Percentiles rank a stretch among this genome's conserved stretches.
These are phyloP conservation scores for Epinotia demarniana DNA, from an alignment of 2,888 invertebrate genomes.

Conservation along the genomic window DNA sequence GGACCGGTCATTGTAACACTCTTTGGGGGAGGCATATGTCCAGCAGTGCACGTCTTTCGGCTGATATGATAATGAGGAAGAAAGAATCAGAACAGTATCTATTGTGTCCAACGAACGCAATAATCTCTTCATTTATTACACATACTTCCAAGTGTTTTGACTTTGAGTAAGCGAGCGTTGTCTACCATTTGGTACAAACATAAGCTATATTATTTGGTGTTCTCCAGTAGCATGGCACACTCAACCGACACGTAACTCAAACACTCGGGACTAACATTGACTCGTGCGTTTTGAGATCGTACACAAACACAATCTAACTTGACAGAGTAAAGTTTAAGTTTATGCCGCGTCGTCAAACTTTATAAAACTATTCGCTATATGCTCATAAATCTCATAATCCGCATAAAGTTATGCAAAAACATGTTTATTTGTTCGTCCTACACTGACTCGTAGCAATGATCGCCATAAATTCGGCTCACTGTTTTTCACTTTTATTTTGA, in stretches of 20 bases:
- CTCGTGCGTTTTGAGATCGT: slow-evolving; percentile 18
- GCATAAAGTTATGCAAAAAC: not conserved
- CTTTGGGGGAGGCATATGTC: no score
- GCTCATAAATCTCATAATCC: not conserved
- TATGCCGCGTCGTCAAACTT: not conserved
- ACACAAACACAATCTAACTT: slow-evolving; percentile 31
- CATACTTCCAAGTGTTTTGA: not conserved
- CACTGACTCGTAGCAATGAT: no score
- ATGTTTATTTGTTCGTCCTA: no score
- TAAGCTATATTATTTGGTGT: slow-evolving; percentile 1
- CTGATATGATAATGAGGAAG: no score
- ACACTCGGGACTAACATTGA: slow-evolving; percentile 11
- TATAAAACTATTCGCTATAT: not conserved
- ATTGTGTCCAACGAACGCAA: not conserved
- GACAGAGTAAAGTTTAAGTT: slow-evolving; percentile 11
- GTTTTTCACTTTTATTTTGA: no score
- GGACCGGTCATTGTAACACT: no score
- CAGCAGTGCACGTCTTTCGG: no score
- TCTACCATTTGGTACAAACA: slow-evolving; percentile 4
- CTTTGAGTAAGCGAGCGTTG: not conserved
- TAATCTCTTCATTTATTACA: not conserved
- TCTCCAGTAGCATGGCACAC: not conserved
- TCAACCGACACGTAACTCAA: slow-evolving; percentile 21
- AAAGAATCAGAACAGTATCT: no score
- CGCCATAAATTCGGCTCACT: no score